Evolutionary conservation across 2,797 vertebrate genomes (phyloP).

Genomic region (Benthosema pterotum): DNA sequence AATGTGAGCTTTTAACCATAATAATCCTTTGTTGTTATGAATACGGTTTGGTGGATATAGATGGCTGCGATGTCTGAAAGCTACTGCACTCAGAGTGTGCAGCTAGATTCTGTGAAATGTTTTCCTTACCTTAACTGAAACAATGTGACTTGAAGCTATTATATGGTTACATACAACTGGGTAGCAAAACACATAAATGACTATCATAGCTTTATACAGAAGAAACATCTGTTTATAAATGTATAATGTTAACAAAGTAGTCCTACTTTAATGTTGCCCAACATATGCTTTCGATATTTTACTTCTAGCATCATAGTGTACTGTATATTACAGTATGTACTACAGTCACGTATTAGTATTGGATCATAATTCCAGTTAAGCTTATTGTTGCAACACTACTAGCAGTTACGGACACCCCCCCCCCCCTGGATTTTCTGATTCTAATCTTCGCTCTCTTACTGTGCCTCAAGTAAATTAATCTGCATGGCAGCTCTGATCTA

Average conservation of each 20-base stretch:
- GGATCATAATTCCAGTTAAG: constrained; percentile 30
- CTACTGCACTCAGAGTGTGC: too few species aligned
- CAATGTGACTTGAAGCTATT: neutral
- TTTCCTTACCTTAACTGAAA: neutral
- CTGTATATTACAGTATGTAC: constrained; percentile 8
- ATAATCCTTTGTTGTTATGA: constrained; percentile 24
- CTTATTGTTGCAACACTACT: constrained; percentile 36
- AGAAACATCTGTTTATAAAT: neutral
- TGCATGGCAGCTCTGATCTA: constrained; percentile 65
- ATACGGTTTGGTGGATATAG: neutral
- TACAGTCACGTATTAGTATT: neutral
- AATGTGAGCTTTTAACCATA: constrained; percentile 18
- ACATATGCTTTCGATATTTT: neutral
- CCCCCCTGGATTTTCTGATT: constrained; percentile 68
- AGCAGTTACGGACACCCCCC: constrained; percentile 49
- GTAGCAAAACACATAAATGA: neutral
- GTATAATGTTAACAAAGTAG: neutral
- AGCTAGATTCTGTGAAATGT: neutral
- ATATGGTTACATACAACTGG: neutral
- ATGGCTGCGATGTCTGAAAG: constrained; percentile 1
- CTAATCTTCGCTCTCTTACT: constrained; percentile 72
- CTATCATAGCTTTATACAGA: neutral
- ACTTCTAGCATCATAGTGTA: neutral
- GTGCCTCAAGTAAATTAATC: constrained; percentile 70
- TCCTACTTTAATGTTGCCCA: neutral